These are phyloP conservation scores for Sinonovacula constricta DNA, from an alignment of 1,140 invertebrate species.

Conservation along the genomic window DNA sequence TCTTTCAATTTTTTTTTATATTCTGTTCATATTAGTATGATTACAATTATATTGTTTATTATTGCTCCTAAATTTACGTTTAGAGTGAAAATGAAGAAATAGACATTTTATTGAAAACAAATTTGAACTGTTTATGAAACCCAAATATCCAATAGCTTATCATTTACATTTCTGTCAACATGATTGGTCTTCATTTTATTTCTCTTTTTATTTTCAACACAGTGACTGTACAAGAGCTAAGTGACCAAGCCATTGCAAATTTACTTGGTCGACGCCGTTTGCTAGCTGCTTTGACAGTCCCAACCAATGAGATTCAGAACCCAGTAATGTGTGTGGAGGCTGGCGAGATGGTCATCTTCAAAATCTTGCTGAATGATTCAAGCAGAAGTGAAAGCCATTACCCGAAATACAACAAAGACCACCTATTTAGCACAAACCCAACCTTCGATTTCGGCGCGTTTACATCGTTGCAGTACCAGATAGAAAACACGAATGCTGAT, in stretches of 20 bases:
- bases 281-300: constrained; percentile 64
- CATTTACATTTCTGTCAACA: no score
- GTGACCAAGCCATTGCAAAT: neutral
- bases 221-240: constrained; percentile 44
- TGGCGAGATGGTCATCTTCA: constrained; percentile 73
- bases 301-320: constrained; percentile 69
- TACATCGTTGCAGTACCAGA: constrained; percentile 64
- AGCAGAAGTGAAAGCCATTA: constrained; percentile 72
- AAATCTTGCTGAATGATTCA: constrained; percentile 64
- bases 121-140: no score
- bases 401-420: constrained; percentile 73
- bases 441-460: constrained; percentile 75
- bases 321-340: constrained; percentile 72
- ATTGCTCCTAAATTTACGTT: no score
- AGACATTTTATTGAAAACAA: no score
- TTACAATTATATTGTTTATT: no score
- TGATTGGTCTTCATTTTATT: no score
- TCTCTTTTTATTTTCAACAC: constrained; percentile 14
- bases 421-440: constrained; percentile 75
- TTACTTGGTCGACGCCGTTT: constrained; percentile 54
- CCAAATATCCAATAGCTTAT: no score
- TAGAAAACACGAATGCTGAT: constrained; percentile 72
- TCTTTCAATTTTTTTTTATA: no score
- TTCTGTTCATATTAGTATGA: no score
- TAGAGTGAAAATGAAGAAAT: no score